phyloP scores from a whole-genome alignment of 2,888 invertebrate species.

The Pteria penguin region DNA sequence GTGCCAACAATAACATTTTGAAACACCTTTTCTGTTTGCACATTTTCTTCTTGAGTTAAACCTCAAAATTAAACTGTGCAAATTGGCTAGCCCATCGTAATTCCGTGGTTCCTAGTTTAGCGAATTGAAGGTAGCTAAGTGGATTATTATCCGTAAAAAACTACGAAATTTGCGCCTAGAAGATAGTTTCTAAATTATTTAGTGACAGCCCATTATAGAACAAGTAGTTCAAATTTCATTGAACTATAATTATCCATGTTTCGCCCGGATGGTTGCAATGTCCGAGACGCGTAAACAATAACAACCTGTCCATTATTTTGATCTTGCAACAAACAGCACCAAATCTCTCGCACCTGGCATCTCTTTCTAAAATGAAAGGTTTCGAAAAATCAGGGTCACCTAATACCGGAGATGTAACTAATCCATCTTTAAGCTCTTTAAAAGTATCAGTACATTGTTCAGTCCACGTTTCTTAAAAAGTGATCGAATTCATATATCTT shows the following conservation, averaged over 20 bases:
- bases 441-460: not conserved
- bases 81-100: slow-evolving; percentile 46
- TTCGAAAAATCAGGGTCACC: not conserved
- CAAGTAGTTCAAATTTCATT: slow-evolving; percentile 11
- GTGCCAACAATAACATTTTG: not conserved
- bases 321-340: not conserved
- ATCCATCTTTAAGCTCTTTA: not conserved
- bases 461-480: no score
- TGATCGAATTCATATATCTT: no score
- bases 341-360: not conserved
- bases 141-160: slow-evolving; percentile 50
- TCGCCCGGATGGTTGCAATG: slow-evolving; percentile 39
- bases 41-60: slow-evolving; percentile 14
- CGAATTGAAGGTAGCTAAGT: slow-evolving; percentile 36
- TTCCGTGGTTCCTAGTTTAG: slow-evolving; percentile 53
- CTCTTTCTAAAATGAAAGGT: not conserved
- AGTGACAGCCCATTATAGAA: slow-evolving; percentile 24
- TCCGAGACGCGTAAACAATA: slow-evolving; percentile 46
- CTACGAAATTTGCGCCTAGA: slow-evolving; percentile 7
- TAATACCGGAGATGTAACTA: not conserved
- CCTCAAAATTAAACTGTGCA: slow-evolving; percentile 44
- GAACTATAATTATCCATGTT: slow-evolving; percentile 37
- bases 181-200: slow-evolving; percentile 23
- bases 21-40: not conserved
- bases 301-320: slow-evolving; percentile 13